A percentile compares a stretch with the other conserved stretches of the same genome.
Evolutionary conservation across 2,113 vertebrate species (phyloP).

Genomic region (Zeus faber): DNA sequence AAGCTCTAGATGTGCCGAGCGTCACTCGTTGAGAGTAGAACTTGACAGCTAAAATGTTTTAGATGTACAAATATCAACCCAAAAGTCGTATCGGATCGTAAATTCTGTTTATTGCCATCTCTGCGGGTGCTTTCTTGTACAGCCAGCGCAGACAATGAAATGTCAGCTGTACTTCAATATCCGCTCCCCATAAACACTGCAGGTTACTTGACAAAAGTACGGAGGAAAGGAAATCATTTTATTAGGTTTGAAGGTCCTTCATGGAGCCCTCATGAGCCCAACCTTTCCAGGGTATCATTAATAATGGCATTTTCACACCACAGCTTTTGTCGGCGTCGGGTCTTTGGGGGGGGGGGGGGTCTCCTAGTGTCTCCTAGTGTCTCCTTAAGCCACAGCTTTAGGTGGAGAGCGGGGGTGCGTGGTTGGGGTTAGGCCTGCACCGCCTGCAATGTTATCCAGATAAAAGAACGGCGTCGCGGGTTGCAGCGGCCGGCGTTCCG

Average conservation of each 20-base stretch:
- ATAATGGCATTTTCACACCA: constrained; percentile 28
- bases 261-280: constrained; percentile 30
- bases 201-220: constrained; percentile 11
- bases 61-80: constrained; percentile 23
- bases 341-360: no score
- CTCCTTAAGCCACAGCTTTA: no score
- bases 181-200: constrained; percentile 18
- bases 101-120: constrained; percentile 15
- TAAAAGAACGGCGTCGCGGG: no score
- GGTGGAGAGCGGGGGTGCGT: no score
- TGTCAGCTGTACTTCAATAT: constrained; percentile 6
- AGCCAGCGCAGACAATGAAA: constrained; percentile 23
- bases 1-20: constrained; percentile 1
- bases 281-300: constrained; percentile 38
- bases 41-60: constrained; percentile 31
- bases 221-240: constrained; percentile 18
- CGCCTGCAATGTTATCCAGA: no score
- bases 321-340: constrained; percentile 14
- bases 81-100: constrained; percentile 2
- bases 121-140: constrained; percentile 32
- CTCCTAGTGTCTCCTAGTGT: no score
- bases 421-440: no score
- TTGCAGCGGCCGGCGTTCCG: no score
- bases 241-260: constrained; percentile 37
- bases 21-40: constrained; percentile 20